Evolutionary conservation across 1,140 invertebrate genomes (phyloP), one percentile per base, ranked within the genome.

Genomic region (Calephelis nemesis): DNA sequence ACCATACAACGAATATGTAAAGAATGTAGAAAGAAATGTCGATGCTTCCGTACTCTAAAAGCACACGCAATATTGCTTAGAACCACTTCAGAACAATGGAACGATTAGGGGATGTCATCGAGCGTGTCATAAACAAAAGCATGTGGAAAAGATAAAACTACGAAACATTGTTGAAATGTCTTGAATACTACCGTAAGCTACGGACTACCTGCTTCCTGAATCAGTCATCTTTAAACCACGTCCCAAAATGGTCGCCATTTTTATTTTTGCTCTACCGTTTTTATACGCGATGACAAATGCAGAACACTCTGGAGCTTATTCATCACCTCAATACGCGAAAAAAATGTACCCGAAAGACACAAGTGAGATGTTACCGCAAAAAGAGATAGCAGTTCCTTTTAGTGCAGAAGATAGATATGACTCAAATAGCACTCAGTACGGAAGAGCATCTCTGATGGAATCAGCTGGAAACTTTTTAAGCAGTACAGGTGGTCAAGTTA

Each of bases 401-500:
- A 84, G 81, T 50, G 77, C 77, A 0, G 84, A 86, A 7, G 80
- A 87, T 1, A 75, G 88, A 63, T 81, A 78, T n/a, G 90, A 88
- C n/a, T 65, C 70, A 0, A 91, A 88, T 63, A 83, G 87, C 64
- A 88, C 88, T 39, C 73, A 81, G 54, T 87, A 85, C 73, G 90
- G 80, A 12, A 81, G 92, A 7, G 77, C 92, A 0, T 84, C 89
- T 8, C 92, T 93, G 70, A 75, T 94, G 49, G 86, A 93, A 4
- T 83, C 85, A 0, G 93, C 93, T 4, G 88, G 93, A 11, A 89
- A 84, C 63, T 92, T 93, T 67, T 74, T 94, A 3, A 87, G 85
- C 60, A 90, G 91, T 49, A 90, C 93, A 0, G 91, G 93, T 19
- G 93, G 93, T 5, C 92, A 94, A 71, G 93, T 95, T 68, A 82